Conservation (phyloP, 2,797 vertebrate genomes). For the Adelosebastes latens region DNA sequence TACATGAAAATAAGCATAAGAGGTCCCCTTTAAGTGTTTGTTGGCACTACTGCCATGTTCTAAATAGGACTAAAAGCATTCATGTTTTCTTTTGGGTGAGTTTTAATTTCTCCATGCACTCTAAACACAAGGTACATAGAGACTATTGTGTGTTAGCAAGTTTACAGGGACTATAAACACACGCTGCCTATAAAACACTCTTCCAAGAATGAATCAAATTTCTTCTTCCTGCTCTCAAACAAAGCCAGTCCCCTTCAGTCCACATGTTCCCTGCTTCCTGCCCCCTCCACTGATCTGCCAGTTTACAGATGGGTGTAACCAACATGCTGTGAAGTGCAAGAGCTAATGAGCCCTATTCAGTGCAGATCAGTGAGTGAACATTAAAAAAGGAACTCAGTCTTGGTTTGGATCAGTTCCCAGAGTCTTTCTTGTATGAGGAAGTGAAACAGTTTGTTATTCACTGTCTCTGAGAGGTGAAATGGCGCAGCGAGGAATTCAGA, state of each 20-base stretch:
- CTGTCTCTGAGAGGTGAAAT: neutral
- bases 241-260: neutral
- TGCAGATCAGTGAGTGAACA: no score
- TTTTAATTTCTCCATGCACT: neutral
- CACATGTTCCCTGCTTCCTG: no score
- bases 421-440: neutral
- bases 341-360: no score
- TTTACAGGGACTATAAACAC: neutral
- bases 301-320: no score
- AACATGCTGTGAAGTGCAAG: no score
- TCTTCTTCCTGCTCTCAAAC: neutral
- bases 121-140: neutral
- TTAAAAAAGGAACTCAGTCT: fast-evolving
- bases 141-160: no score
- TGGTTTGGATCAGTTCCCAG: no score
- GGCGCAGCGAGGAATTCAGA: neutral
- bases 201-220: neutral
- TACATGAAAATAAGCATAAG: no score
- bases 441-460: neutral
- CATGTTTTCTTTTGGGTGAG: neutral
- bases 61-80: neutral
- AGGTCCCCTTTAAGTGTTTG: no score
- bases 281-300: no score
- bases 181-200: neutral
- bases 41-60: no score